Base-by-base conservation (phyloP, 1,140 invertebrate species). In the Philaenus spumarius region DNA sequence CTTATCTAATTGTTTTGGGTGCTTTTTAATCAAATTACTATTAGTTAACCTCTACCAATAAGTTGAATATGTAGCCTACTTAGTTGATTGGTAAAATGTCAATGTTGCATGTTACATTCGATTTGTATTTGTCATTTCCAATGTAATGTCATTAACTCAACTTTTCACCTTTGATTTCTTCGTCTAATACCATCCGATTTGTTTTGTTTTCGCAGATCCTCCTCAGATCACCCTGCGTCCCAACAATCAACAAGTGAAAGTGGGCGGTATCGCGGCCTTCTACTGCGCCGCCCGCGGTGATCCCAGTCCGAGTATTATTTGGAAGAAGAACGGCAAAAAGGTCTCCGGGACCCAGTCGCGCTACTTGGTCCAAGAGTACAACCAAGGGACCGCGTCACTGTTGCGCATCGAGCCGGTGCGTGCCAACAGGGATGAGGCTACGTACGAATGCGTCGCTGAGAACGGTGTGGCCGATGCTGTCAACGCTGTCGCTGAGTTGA, bases 401-500 rank as follows among this genome's bases (percentile, higher is more conserved):
- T 80, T 98, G 23, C 78, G 95, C 60, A 97, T 98, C 64, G 93
- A 97, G 68, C 91, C 93, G 0, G 92, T 95, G 11, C 82, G 87
- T 59, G 76, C 82, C 15, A 77, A 76, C 14, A 81, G 92, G 53
- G 93, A 97, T 71, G 90, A 95, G 71, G 87, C 90, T 26, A 84
- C 82, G 1, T 98, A 96, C 76, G 95, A 97, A 72, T 98, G 96
- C 73, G 83, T 96, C 48, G 95, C 95, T 0, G 94, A 97, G 74
- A 98, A 98, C 76, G 90, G 93, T 20, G 90, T 94, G 9, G 95
- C 93, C 1, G 93, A 96, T 75, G 90, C 93, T 12, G 93, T 97
- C 55, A 85, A 82, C 60, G 90, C 93, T 37, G 83, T 89, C 62
- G 93, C 93, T 22, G 86, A 82, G 37, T 82, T 98, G 59, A 84